These are phyloP conservation scores for Busseola fusca DNA, from an alignment of 2,888 invertebrate genomes.

Conservation along the genomic window DNA sequence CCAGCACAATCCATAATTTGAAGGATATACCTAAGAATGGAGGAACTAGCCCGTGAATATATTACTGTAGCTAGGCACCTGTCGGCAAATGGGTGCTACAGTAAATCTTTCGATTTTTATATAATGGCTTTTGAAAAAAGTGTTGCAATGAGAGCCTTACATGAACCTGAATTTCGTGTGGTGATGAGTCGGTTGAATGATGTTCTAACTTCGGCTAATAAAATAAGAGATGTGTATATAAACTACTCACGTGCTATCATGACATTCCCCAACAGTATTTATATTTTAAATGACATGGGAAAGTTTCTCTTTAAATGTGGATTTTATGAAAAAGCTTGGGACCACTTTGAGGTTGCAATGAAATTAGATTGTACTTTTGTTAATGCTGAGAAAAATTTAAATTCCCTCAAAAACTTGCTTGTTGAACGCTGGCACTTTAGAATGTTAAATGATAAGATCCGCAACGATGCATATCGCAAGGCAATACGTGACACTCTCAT, in stretches of 20 bases:
- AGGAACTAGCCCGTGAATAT: slow-evolving; percentile 65
- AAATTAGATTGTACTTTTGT: slow-evolving; percentile 85
- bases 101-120: slow-evolving; percentile 77
- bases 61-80: slow-evolving; percentile 71
- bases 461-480: slow-evolving; percentile 91
- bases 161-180: slow-evolving; percentile 74
- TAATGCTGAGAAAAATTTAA: slow-evolving; percentile 90
- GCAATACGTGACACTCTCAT: slow-evolving; percentile 90
- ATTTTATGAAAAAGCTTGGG: slow-evolving; percentile 88
- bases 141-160: slow-evolving; percentile 62
- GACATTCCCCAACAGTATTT: slow-evolving; percentile 72
- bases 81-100: slow-evolving; percentile 66
- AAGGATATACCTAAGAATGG: slow-evolving; percentile 62
- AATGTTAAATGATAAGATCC: slow-evolving; percentile 93
- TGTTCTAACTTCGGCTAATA: slow-evolving; percentile 64
- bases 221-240: slow-evolving; percentile 74
- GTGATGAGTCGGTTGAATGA: slow-evolving; percentile 71
- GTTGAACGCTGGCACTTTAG: slow-evolving; percentile 95
- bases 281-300: slow-evolving; percentile 79
- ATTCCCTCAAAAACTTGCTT: slow-evolving; percentile 91
- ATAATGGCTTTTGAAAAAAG: slow-evolving; percentile 73
- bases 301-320: slow-evolving; percentile 86
- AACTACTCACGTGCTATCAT: slow-evolving; percentile 74
- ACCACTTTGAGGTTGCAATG: slow-evolving; percentile 88
- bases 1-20: not conserved